A percentile compares a stretch with the other conserved stretches of the same genome.
Evolutionary conservation across 2,888 invertebrate genomes (phyloP).

Genomic region (Odontocerum albicorne): DNA sequence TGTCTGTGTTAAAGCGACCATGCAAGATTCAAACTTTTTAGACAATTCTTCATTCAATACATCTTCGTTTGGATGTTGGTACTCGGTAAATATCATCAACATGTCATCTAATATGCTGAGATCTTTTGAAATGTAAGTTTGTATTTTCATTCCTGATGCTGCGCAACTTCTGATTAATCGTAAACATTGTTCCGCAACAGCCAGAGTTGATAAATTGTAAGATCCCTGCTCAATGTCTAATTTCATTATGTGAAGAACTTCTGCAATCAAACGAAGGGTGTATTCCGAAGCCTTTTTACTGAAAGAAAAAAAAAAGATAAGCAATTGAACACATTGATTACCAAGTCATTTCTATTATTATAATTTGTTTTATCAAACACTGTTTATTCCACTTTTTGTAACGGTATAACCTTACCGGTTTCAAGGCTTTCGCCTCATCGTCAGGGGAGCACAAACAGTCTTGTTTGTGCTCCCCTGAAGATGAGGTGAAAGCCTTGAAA

Average conservation of each 20-base stretch:
- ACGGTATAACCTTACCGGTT: too few species aligned
- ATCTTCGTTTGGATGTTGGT: conserved; percentile 52
- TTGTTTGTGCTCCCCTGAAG: too few species aligned
- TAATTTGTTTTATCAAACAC: too few species aligned
- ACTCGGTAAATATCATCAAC: conserved; percentile 52
- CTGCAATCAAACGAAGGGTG: conserved; percentile 54
- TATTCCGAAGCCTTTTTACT: conserved; percentile 58
- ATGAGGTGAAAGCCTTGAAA: too few species aligned
- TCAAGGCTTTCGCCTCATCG: too few species aligned
- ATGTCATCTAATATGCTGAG: conserved; percentile 55
- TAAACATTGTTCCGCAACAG: conserved; percentile 56
- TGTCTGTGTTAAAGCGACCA: conserved; percentile 59
- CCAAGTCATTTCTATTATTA: too few species aligned
- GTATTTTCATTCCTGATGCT: conserved; percentile 56
- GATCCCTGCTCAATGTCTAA: conserved; percentile 55
- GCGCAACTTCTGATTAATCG: conserved; percentile 58
- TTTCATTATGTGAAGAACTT: conserved; percentile 56
- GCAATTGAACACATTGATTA: too few species aligned
- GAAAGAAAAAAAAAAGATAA: conserved; percentile 40
- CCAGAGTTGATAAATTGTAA: conserved; percentile 53
- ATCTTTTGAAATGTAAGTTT: conserved; percentile 57
- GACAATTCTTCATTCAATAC: conserved; percentile 52
- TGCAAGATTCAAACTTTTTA: conserved; percentile 53
- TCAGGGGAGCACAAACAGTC: too few species aligned
- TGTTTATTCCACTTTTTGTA: too few species aligned